Base-by-base conservation (phyloP, 2,113 vertebrate genomes). In the Buteo buteo region DNA sequence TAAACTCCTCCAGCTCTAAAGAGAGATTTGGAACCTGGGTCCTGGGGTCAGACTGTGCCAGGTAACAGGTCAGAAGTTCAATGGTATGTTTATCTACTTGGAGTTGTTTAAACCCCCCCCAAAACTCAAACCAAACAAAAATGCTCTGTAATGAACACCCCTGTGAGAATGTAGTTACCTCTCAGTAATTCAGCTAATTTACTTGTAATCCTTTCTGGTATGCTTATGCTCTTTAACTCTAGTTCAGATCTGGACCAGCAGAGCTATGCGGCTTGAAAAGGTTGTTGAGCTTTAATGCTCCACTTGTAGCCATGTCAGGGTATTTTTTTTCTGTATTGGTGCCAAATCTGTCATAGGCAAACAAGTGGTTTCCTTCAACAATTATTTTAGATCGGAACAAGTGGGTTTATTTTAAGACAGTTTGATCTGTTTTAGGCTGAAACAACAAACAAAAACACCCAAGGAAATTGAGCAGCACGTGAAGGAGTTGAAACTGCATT, bases 31-130 rank as follows among this genome's bases (percentile, higher is more conserved):
- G 28, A n/a, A 8, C 18, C 7, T 44, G 59, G 4, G 21, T 40
- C 16, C n/a, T 50, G 44, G 6, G 9, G 3, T 45, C 0, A 0
- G 13, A 45, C 47, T 3, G 0, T 0, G 4, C 32, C n/a, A 52
- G 54, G 31, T 64, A 32, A 3, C 38, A 47, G 57, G 38, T 61
- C 34, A 26, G 54, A 8, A 57, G 10, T 16, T 70, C 25, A 32
- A 0, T 13, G 3, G 2, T 65, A 7, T n/a, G 15, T 42, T 77
- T 66, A n/a, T 59, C n/a, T 81, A 0, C n/a, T 38, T 64, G 47
- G 22, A 16, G 16, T 54, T 93, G 55, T 82, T 90, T 31, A 54
- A 83, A 3, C 3, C 4, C 31, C 3, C 34, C 45, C 9, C 47
- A 6, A 36, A 82, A 49, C 11, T 85, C 52, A 54, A 36, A 11